Base-by-base conservation (phyloP, 2,888 invertebrate species). In the Tineola bisselliella region DNA sequence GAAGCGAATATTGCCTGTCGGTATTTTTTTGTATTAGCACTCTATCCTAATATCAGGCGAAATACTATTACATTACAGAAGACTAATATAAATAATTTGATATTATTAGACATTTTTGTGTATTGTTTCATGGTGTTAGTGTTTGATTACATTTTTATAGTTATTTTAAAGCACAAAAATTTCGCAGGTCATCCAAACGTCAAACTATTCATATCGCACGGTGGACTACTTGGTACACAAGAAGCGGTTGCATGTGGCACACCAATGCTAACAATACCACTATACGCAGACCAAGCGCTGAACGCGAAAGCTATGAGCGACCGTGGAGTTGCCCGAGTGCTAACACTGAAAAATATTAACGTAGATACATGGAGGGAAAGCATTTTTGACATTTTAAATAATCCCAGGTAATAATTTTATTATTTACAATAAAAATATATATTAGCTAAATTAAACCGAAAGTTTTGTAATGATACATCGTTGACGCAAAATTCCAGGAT, bases 201-300 rank as follows among this genome's bases (percentile, higher is more conserved):
- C 0, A 84, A 81, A 65, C 68, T 89, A 61, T 90, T 91, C 69
- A 88, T 91, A 69, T 89, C 90, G 0, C 91, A 91, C 73, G 91
- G 90, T 5, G 91, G 91, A 5, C 76, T 90, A 44, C 82, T 90
- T 62, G 89, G 90, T 52, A 87, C 89, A 0, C 89, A 89, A 69
- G 91, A 90, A 69, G 87, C 89, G 0, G 87, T 88, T 18, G 87
- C 87, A 30, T 88, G 88, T 65, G 89, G 84, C 0, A 87, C 88
- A 5, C 89, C 89, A 0, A 84, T 89, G 73, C 67, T 89, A 33
- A 88, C 88, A 63, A 81, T 89, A 33, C 88, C 89, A 0, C 69
- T 89, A 44, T 88, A 88, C 65, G 88, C 88, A n/a, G 88, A 88
- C 66, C 87, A 81, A 67, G 83, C 82, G 0, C 70, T 88, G 17